Evolutionary conservation across 2,797 vertebrate genomes (phyloP), one percentile per base, ranked within the genome.

Genomic region (Craterocephalus amniculus): DNA sequence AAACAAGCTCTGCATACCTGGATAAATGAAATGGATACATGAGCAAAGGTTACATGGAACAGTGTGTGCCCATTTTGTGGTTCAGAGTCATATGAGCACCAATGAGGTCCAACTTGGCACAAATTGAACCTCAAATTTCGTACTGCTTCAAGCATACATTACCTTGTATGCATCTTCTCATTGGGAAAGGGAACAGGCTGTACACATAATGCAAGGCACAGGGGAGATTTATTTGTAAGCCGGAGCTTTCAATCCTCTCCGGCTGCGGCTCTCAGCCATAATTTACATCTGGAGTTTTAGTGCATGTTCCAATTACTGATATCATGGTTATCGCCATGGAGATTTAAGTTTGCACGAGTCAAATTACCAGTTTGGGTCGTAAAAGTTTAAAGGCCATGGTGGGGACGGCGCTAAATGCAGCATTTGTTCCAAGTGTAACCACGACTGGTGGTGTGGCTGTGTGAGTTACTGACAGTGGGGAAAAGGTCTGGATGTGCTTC

Each of bases 281-380:
- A 74, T 64, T 84, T 81, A 80, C 87, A 89, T 74, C 74, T 31
- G 35, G 12, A 68, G 62, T 86, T 89, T 88, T 83, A 87, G 71
- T 74, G 79, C 83, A 78, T 62, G 65, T 83, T 84, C 79, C 81
- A 88, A 90, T 91, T 79, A 88, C 82, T 2, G 67, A 67, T 60
- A 85, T 75, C 77, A 72, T 70, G 20, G 54, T 81, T 68, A 83
- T 85, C 62, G n/a, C 72, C 49, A 29, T 8, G 34, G 71, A 83
- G 75, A 84, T 80, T 76, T 78, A 76, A 68, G 72, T 77, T 73
- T 14, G 64, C 61, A 38, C 9, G 54, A 70, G 72, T 68, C 38
- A 68, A 79, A 86, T 81, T 70, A 82, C 68, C 36, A 76, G 61
- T 63, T 74, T 31, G 57, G 73, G 58, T 77, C 51, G 27, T 83